phyloP scores from a whole-genome alignment of 1,140 invertebrate species.

The Steinernema khuongi region DNA sequence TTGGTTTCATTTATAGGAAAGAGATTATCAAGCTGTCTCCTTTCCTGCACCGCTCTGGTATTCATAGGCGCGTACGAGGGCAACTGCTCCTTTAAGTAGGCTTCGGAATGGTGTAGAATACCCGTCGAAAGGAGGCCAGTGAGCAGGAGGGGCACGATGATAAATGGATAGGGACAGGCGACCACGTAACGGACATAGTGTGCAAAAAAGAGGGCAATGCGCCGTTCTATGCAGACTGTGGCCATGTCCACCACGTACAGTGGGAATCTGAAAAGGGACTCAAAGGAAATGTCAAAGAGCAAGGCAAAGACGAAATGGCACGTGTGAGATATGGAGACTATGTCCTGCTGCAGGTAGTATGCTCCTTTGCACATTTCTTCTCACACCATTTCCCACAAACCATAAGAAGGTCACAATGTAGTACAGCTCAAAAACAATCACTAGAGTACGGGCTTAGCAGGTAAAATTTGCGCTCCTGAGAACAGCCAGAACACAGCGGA shows the following conservation, averaged over 20 bases:
- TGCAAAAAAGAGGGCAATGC: conserved; percentile 46
- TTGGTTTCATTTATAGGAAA: conserved; percentile 57
- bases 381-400: too few species aligned
- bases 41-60: conserved; percentile 44
- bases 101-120: conserved; percentile 37
- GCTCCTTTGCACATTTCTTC: too few species aligned
- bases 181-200: conserved; percentile 44
- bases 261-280: neutral
- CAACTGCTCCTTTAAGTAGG: conserved; percentile 54
- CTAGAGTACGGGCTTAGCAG: too few species aligned
- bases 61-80: conserved; percentile 56
- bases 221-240: conserved; percentile 51
- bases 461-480: too few species aligned
- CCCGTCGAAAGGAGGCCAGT: conserved; percentile 41
- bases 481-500: too few species aligned
- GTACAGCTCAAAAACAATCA: too few species aligned
- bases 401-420: too few species aligned
- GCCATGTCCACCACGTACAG: conserved; percentile 32
- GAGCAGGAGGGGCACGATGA: conserved; percentile 50
- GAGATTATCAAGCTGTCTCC: conserved; percentile 47
- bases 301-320: too few species aligned
- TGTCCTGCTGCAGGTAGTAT: too few species aligned
- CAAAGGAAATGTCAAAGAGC: neutral
- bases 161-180: conserved; percentile 45
- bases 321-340: too few species aligned